A percentile compares a stretch with the other conserved stretches of the same genome.
Evolutionary conservation across 1,140 invertebrate genomes (phyloP).

Genomic region (Bombus vancouverensis): DNA sequence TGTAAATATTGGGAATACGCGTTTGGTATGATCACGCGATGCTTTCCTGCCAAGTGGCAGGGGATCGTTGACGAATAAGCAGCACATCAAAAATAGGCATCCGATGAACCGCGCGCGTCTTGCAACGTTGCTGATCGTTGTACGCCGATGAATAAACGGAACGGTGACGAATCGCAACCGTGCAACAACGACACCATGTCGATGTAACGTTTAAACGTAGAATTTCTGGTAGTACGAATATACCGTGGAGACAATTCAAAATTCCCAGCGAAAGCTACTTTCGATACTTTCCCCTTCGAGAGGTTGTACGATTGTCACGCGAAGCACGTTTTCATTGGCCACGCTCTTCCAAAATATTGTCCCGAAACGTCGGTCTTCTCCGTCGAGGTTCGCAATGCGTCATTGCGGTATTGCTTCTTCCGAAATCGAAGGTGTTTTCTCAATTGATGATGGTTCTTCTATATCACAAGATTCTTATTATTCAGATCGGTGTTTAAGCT

Average conservation of each 20-base stretch:
- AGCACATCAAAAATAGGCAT: conserved; percentile 5
- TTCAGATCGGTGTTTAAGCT: background rate
- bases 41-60: background rate
- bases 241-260: background rate
- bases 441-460: background rate
- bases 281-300: conserved; percentile 44
- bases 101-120: background rate
- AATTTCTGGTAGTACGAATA: background rate
- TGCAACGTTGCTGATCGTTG: background rate
- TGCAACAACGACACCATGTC: background rate
- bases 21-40: background rate
- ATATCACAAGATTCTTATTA: background rate
- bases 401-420: background rate
- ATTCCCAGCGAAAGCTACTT: conserved; percentile 49
- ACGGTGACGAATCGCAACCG: background rate
- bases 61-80: background rate
- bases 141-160: background rate
- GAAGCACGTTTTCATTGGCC: conserved; percentile 35
- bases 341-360: conserved; percentile 28
- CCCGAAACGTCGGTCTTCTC: background rate
- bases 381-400: conserved; percentile 2
- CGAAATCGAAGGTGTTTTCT: background rate
- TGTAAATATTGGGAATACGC: background rate
- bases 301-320: conserved; percentile 32
- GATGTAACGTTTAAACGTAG: background rate